Conservation (phyloP, 2,113 vertebrate genomes). For the Murina feae region DNA sequence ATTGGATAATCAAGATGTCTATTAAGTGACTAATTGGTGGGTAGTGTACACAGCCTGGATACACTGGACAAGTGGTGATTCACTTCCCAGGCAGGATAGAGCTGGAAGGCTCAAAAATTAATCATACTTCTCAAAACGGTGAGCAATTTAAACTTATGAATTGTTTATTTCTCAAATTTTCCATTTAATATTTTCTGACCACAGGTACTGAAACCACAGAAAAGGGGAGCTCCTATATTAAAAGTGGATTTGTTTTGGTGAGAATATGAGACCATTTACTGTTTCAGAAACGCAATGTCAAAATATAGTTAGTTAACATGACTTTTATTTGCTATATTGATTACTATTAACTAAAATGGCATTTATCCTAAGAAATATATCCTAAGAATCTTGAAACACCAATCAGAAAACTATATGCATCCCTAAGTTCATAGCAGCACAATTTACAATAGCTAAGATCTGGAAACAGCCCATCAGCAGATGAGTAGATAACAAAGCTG, state of each 20-base stretch:
- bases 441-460: too few relatives aligned
- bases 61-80: background rate
- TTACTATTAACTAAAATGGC: background rate
- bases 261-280: background rate
- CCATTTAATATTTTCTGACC: background rate
- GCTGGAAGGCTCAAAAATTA: background rate
- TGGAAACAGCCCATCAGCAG: too few relatives aligned
- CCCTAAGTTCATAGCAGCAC: too few relatives aligned
- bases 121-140: background rate
- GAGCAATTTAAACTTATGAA: background rate
- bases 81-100: background rate
- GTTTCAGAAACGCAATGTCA: background rate
- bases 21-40: background rate
- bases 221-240: background rate
- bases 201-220: background rate
- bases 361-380: background rate
- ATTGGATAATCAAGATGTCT: background rate
- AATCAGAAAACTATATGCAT: too few relatives aligned
- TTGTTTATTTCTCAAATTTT: background rate
- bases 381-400: too few relatives aligned
- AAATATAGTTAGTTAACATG: background rate
- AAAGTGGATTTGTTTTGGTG: background rate
- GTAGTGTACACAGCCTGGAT: background rate
- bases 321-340: background rate
- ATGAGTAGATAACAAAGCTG: too few relatives aligned